Percentiles rank a stretch among this genome's conserved stretches.
Evolutionary conservation across 2,113 vertebrate species (phyloP).

Genomic region (Atherinomorus stipes): DNA sequence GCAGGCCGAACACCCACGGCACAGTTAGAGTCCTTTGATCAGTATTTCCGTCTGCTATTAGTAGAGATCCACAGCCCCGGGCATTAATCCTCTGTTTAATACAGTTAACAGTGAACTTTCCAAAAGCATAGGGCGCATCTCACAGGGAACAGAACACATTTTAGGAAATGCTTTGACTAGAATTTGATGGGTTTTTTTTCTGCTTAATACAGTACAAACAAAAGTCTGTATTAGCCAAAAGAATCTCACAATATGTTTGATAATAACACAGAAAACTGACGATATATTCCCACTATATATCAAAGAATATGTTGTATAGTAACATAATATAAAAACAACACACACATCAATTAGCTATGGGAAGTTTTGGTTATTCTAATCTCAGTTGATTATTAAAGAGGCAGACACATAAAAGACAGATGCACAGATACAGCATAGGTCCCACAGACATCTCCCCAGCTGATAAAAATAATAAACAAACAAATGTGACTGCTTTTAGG

Average conservation of each 20-base stretch:
- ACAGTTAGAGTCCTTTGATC: conserved; percentile 80
- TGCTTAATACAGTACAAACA: background rate
- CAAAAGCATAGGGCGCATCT: conserved; percentile 43
- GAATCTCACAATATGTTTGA: too few relatives aligned
- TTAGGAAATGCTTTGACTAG: conserved; percentile 9
- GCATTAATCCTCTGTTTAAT: conserved; percentile 78
- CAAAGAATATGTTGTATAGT: too few relatives aligned
- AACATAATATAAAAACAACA: background rate
- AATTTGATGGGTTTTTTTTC: background rate
- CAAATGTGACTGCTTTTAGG: conserved; percentile 46
- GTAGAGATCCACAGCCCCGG: conserved; percentile 69
- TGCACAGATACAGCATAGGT: conserved; percentile 15
- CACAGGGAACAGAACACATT: conserved; percentile 20
- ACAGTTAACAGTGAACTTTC: conserved; percentile 68
- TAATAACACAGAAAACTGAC: too few relatives aligned
- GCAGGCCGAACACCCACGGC: conserved; percentile 71
- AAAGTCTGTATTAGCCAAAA: conserved; percentile 1
- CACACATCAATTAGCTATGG: background rate
- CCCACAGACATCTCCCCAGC: conserved; percentile 27
- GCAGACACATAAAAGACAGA: conserved; percentile 20
- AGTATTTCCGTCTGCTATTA: conserved; percentile 77
- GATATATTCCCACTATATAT: too few relatives aligned
- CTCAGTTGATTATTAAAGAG: conserved; percentile 26
- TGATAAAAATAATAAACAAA: conserved; percentile 50
- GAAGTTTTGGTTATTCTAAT: conserved; percentile 2